Conservation (phyloP, 2,888 invertebrate genomes). For the Gastrophysa polygoni region DNA sequence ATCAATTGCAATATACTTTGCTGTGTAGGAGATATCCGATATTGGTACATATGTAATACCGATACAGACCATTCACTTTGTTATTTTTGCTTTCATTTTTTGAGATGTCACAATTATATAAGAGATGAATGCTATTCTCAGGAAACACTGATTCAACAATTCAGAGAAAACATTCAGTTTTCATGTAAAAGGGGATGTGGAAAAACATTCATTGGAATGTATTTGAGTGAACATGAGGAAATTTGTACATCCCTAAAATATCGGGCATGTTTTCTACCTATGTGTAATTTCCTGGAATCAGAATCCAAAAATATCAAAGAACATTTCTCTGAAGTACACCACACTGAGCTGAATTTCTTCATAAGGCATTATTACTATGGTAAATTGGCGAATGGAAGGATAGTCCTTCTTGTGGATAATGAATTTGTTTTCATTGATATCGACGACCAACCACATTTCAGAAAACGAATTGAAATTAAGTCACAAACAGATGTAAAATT, state of each 20-base stretch:
- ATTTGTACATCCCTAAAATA: not conserved
- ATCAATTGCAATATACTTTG: constrained; percentile 17
- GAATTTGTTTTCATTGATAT: no score
- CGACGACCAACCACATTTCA: no score
- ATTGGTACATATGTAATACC: not conserved
- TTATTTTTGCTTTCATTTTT: constrained; percentile 17
- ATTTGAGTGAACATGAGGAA: constrained; percentile 15
- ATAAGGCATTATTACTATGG: no score
- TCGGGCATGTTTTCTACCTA: not conserved
- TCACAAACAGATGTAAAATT: not conserved
- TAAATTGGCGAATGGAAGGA: no score
- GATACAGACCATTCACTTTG: constrained; percentile 13
- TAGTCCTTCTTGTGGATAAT: no score
- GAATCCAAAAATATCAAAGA: not conserved
- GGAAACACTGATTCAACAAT: not conserved
- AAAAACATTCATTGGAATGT: not conserved
- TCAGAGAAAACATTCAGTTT: constrained; percentile 1
- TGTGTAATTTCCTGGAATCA: not conserved
- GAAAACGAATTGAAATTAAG: no score
- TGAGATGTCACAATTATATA: constrained; percentile 7
- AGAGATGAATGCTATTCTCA: not conserved
- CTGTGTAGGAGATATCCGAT: constrained; percentile 1
- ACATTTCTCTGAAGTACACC: not conserved
- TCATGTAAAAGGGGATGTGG: constrained; percentile 16
- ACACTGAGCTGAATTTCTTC: no score